Evolutionary conservation across 2,113 vertebrate genomes (phyloP).

Genomic region (Alaudala cheleensis): DNA sequence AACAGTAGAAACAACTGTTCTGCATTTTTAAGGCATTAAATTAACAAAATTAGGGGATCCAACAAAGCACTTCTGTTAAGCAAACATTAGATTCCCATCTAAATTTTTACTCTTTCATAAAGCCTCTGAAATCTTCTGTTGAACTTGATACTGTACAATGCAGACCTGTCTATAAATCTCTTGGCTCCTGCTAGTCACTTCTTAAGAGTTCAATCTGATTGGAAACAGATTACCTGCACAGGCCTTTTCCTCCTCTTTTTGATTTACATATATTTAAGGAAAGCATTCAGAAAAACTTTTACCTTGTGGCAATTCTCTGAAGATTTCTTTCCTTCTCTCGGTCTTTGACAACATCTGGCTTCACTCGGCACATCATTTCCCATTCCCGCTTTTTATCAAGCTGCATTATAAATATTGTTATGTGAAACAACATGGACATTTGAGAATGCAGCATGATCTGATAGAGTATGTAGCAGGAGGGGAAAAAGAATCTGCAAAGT

Average conservation of each 20-base stretch:
- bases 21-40: slow-evolving; percentile 13
- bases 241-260: slow-evolving; percentile 3
- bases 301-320: slow-evolving; percentile 94
- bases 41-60: slow-evolving; percentile 12
- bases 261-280: background rate
- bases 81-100: slow-evolving; percentile 10
- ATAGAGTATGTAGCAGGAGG: background rate
- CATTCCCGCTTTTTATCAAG: slow-evolving; percentile 85
- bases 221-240: slow-evolving; percentile 54
- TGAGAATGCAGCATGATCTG: slow-evolving; percentile 22
- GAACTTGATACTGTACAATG: slow-evolving; percentile 9
- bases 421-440: slow-evolving; percentile 40
- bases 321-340: slow-evolving; percentile 84
- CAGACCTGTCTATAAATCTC: slow-evolving; percentile 45
- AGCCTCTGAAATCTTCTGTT: slow-evolving; percentile 33
- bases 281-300: slow-evolving; percentile 37
- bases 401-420: slow-evolving; percentile 78
- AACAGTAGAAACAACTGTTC: slow-evolving; percentile 12
- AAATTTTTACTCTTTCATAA: slow-evolving; percentile 32
- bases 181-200: slow-evolving; percentile 33
- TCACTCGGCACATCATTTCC: slow-evolving; percentile 93
- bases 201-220: slow-evolving; percentile 39
- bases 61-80: slow-evolving; percentile 10
- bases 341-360: slow-evolving; percentile 88
- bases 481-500: background rate